Evolutionary conservation across 1,140 invertebrate species (phyloP).

Genomic region (Dryas iulia): DNA sequence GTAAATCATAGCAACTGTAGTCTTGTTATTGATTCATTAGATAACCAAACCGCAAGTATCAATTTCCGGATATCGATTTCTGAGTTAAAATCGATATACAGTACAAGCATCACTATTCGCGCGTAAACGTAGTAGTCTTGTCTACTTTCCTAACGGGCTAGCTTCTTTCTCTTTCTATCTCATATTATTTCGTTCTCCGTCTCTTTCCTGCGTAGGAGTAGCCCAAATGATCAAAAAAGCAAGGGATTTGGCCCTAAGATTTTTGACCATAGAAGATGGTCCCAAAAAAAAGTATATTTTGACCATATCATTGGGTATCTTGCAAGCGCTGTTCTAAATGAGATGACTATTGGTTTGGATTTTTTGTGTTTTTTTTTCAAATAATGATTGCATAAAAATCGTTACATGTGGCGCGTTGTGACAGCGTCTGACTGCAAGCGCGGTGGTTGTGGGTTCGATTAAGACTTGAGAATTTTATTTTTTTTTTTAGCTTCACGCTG

Average conservation of each 20-base stretch:
- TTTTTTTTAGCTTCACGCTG: too few relatives aligned
- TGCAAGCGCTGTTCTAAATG: too few relatives aligned
- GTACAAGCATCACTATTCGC: constrained; percentile 42
- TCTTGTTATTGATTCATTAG: not conserved
- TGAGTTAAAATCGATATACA: not conserved
- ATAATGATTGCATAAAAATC: too few relatives aligned
- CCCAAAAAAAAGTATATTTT: not conserved
- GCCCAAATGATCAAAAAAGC: constrained; percentile 51
- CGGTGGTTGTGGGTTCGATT: too few relatives aligned
- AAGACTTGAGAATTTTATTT: too few relatives aligned
- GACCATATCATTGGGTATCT: too few relatives aligned
- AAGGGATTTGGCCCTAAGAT: constrained; percentile 36
- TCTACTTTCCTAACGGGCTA: constrained; percentile 62
- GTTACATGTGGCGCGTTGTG: too few relatives aligned
- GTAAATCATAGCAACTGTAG: not conserved
- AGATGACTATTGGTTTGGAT: too few relatives aligned
- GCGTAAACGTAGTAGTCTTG: constrained; percentile 64
- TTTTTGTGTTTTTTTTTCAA: too few relatives aligned
- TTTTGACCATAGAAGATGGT: not conserved
- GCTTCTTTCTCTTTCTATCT: constrained; percentile 39
- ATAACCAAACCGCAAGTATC: not conserved
- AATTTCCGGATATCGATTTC: not conserved
- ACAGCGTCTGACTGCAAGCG: too few relatives aligned
- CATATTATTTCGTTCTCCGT: constrained; percentile 23
- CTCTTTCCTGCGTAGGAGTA: constrained; percentile 49